Conservation (phyloP, 2,797 vertebrate genomes). For the Thripadectes ignobilis region DNA sequence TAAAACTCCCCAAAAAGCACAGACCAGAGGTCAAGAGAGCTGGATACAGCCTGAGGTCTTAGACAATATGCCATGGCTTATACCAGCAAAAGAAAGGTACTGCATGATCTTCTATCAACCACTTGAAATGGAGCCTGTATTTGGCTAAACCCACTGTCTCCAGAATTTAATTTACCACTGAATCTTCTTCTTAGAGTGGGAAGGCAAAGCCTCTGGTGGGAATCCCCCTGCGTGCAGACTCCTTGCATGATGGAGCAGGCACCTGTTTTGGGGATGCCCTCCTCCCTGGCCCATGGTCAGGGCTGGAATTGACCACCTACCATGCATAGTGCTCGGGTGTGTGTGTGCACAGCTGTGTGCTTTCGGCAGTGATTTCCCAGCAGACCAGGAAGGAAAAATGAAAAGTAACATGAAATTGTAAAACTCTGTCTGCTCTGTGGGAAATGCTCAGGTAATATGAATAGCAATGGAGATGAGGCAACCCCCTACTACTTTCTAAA, state of each 20-base stretch:
- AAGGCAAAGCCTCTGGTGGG: not conserved
- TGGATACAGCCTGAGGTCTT: not conserved
- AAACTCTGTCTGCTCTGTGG: not conserved
- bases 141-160: not conserved
- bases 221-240: not conserved
- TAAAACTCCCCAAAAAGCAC: not conserved
- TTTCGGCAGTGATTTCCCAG: conserved; percentile 36
- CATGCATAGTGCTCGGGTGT: accelerated
- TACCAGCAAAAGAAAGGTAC: not conserved
- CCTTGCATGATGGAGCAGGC: accelerated
- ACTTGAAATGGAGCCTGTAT: not conserved
- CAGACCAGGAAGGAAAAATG: not conserved
- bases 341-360: not conserved
- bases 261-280: not conserved
- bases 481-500: conserved; percentile 50
- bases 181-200: not conserved
- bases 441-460: conserved; percentile 38
- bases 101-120: not conserved
- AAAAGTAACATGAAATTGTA: not conserved
- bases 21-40: not conserved
- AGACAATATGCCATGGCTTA: not conserved
- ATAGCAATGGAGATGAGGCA: not conserved
- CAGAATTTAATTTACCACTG: not conserved
- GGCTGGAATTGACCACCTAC: not conserved
- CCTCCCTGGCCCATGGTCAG: accelerated